phyloP scores from a whole-genome alignment of 2,113 vertebrate genomes.

The Prolemur simus region DNA sequence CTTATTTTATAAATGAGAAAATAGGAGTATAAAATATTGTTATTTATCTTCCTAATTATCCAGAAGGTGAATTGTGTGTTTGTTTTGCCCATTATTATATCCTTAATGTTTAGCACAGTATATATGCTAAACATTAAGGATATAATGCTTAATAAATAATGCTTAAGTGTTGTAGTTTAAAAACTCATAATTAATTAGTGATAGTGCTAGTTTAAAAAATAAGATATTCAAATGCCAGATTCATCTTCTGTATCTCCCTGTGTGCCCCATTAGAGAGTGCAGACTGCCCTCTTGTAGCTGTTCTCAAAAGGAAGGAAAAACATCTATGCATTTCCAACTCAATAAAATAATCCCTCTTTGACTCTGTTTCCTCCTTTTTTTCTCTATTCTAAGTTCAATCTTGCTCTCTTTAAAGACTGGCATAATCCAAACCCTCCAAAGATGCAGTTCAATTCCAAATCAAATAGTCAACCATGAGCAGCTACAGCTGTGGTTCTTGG shows the following conservation, averaged over 20 bases:
- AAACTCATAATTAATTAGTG: slow-evolving; percentile 6
- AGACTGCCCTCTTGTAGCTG: background rate
- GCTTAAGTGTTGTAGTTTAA: background rate
- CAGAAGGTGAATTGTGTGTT: background rate
- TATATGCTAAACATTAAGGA: too few species aligned
- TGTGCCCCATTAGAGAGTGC: background rate
- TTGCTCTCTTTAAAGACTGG: background rate
- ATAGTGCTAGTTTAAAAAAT: background rate
- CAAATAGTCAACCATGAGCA: slow-evolving; percentile 30
- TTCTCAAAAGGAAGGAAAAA: slow-evolving; percentile 10
- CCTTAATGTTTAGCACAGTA: background rate
- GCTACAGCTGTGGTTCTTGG: slow-evolving; percentile 24
- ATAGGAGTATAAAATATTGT: background rate
- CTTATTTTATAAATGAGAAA: slow-evolving; percentile 42
- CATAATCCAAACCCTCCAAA: slow-evolving; percentile 25
- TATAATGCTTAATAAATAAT: background rate
- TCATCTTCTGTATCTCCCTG: background rate
- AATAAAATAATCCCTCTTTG: background rate
- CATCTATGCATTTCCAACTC: background rate
- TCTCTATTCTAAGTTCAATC: background rate
- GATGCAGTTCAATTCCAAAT: slow-evolving; percentile 46
- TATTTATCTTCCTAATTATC: slow-evolving; percentile 32
- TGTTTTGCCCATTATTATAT: background rate
- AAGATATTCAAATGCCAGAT: background rate
- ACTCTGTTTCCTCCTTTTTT: background rate